Conservation (phyloP, 2,113 vertebrate species). For the Labeo rohita region DNA sequence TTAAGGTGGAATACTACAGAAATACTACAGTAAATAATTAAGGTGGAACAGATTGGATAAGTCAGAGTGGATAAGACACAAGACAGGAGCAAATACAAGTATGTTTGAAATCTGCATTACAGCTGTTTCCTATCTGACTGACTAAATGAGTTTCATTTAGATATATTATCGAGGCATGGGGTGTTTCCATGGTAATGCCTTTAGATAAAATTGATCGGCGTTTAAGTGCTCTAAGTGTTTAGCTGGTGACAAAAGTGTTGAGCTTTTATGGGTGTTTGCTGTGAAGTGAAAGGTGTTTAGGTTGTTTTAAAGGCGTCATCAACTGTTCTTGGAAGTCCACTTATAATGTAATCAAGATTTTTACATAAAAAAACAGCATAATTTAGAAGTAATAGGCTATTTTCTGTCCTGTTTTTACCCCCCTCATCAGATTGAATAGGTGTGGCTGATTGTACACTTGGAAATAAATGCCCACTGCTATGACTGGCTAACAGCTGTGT, state of each 20-base stretch:
- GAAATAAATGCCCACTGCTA: too few relatives aligned
- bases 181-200: not conserved
- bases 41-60: not conserved
- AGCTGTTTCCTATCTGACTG: not conserved
- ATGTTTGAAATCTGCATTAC: not conserved
- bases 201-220: not conserved
- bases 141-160: not conserved
- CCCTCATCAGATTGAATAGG: too few relatives aligned
- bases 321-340: too few relatives aligned
- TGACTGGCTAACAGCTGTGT: too few relatives aligned
- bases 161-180: not conserved
- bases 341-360: too few relatives aligned
- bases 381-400: too few relatives aligned
- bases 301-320: too few relatives aligned
- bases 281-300: not conserved
- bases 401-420: too few relatives aligned
- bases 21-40: too few relatives aligned
- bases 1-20: not conserved
- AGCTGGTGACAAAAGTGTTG: not conserved
- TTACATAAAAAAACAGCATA: too few relatives aligned
- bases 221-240: not conserved
- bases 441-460: too few relatives aligned
- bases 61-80: not conserved
- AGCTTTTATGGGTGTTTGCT: too few relatives aligned
- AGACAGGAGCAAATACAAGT: not conserved